Conservation (phyloP, 2,888 invertebrate species). For the Platycheirus albimanus region DNA sequence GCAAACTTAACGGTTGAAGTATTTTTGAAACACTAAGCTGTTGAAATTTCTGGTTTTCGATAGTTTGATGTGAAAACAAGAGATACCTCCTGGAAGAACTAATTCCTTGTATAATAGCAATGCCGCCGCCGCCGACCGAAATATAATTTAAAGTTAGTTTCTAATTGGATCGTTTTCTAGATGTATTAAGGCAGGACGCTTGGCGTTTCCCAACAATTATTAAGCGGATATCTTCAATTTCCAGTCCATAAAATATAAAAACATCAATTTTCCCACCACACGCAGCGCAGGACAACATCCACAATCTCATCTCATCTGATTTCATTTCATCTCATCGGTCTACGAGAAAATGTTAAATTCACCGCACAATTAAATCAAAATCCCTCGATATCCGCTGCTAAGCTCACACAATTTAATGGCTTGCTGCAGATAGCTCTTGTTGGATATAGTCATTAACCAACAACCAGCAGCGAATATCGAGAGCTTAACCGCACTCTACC, state of each 20-base stretch:
- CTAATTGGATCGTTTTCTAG: neutral
- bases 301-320: neutral
- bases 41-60: too few species aligned
- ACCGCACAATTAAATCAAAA: constrained; percentile 63
- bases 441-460: constrained; percentile 18
- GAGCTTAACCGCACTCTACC: constrained; percentile 51
- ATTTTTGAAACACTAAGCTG: too few species aligned
- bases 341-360: constrained; percentile 30
- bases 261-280: neutral
- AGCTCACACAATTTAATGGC: constrained; percentile 59
- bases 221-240: constrained; percentile 26
- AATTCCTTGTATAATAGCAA: too few species aligned
- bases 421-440: constrained; percentile 25
- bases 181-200: neutral
- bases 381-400: constrained; percentile 56
- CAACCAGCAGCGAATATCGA: constrained; percentile 4
- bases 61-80: too few species aligned
- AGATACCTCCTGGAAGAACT: too few species aligned
- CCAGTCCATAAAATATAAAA: constrained; percentile 29
- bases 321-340: too few species aligned
- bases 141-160: constrained; percentile 4
- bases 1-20: too few species aligned
- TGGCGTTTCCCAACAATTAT: constrained; percentile 2
- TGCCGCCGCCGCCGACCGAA: too few species aligned
- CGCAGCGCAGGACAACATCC: neutral